These are phyloP conservation scores for Uloborus diversus DNA, from an alignment of 1,140 invertebrate genomes.

Conservation along the genomic window DNA sequence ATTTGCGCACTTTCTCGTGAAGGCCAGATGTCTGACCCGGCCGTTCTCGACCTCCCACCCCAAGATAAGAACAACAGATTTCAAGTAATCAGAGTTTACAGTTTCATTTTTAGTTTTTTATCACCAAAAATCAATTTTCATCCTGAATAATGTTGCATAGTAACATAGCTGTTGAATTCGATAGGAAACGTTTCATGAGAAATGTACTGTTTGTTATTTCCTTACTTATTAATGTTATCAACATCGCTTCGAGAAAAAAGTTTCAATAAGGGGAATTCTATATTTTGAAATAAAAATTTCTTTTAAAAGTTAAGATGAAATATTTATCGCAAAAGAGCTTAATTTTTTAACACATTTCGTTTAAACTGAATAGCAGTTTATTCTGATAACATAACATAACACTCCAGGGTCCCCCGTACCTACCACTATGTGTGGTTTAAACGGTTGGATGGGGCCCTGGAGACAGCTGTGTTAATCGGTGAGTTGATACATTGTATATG, in stretches of 20 bases:
- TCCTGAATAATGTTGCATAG: neutral
- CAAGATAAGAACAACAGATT: neutral
- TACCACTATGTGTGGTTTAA: too few species aligned
- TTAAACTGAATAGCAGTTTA: too few species aligned
- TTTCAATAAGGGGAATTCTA: too few species aligned
- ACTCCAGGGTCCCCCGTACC: too few species aligned
- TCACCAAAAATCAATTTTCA: neutral
- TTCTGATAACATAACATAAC: too few species aligned
- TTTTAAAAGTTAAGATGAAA: too few species aligned
- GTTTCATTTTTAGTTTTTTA: neutral
- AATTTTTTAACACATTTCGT: too few species aligned
- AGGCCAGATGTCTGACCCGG: constrained; percentile 51
- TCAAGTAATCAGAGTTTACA: neutral
- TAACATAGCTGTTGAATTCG: neutral
- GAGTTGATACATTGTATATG: too few species aligned
- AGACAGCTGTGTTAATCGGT: too few species aligned
- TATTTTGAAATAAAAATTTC: too few species aligned
- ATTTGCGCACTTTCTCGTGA: constrained; percentile 30
- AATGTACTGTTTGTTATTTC: neutral
- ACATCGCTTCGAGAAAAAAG: neutral
- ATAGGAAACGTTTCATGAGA: neutral
- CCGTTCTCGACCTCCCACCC: constrained; percentile 3
- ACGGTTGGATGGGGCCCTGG: too few species aligned
- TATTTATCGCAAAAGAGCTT: too few species aligned
- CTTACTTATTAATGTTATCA: neutral